Evolutionary conservation across 2,888 invertebrate genomes (phyloP).

Genomic region (Macaria liturata): DNA sequence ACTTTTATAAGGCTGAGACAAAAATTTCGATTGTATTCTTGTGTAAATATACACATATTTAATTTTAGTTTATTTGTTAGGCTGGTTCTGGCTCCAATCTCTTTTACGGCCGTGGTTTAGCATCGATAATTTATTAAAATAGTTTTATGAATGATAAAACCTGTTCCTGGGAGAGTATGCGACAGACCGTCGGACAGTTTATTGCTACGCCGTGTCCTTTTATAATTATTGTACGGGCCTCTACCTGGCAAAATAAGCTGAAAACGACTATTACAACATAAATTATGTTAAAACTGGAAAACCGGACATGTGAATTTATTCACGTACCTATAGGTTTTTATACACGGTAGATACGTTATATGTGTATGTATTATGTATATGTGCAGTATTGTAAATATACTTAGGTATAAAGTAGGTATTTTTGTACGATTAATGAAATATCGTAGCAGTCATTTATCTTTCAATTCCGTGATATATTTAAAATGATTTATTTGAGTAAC

Average conservation of each 20-base stretch:
- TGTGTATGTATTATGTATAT: too few relatives aligned
- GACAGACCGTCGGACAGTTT: conserved; percentile 48
- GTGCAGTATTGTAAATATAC: too few relatives aligned
- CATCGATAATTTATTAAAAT: conserved; percentile 78
- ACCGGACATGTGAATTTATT: conserved; percentile 16
- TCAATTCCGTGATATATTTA: too few relatives aligned
- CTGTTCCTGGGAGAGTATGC: conserved; percentile 54
- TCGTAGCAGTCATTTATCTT: too few relatives aligned
- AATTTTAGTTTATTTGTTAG: conserved; percentile 83
- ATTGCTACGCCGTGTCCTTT: conserved; percentile 48
- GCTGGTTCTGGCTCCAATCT: conserved; percentile 72
- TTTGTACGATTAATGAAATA: too few relatives aligned
- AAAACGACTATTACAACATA: conserved; percentile 32
- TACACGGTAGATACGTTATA: too few relatives aligned
- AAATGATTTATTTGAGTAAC: too few relatives aligned
- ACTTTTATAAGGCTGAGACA: conserved; percentile 82
- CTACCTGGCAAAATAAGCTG: conserved; percentile 40
- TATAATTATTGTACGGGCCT: conserved; percentile 43
- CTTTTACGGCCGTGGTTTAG: conserved; percentile 76
- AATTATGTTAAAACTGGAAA: conserved; percentile 31
- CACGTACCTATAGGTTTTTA: conserved; percentile 4
- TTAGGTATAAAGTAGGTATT: too few relatives aligned
- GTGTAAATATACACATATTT: too few relatives aligned
- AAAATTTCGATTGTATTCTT: conserved; percentile 82
- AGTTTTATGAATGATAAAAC: conserved; percentile 79